Evolutionary conservation across 2,888 invertebrate genomes (phyloP).

Genomic region (Taphrorychus bicolor): DNA sequence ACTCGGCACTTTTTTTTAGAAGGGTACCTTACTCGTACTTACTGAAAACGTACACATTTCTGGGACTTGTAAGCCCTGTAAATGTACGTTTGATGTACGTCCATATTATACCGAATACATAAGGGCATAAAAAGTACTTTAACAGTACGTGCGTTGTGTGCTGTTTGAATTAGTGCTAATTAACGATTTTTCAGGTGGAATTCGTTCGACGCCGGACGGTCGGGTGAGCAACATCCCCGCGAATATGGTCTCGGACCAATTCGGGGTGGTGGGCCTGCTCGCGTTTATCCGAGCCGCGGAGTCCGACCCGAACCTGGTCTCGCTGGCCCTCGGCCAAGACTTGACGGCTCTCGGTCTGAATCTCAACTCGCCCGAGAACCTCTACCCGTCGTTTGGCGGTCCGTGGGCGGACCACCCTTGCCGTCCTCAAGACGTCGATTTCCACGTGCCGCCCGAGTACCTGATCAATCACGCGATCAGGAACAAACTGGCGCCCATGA

Average conservation of each 20-base stretch:
- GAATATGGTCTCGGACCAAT: slow-evolving; percentile 99
- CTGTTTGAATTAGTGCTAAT: too few species aligned
- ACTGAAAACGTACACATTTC: too few species aligned
- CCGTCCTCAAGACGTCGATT: slow-evolving; percentile 98
- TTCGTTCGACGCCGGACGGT: slow-evolving; percentile 96
- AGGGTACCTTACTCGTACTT: too few species aligned
- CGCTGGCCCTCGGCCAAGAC: slow-evolving; percentile 96
- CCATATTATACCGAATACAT: too few species aligned
- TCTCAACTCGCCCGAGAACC: slow-evolving; percentile 96
- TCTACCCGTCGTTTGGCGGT: slow-evolving; percentile 98
- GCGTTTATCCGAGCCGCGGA: slow-evolving; percentile 98
- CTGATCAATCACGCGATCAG: slow-evolving; percentile 95
- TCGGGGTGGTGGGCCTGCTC: slow-evolving; percentile 97
- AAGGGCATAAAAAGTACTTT: too few species aligned
- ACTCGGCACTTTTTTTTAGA: too few species aligned
- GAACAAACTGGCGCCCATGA: slow-evolving; percentile 94
- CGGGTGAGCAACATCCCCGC: slow-evolving; percentile 98
- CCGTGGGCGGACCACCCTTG: slow-evolving; percentile 99
- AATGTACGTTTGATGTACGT: too few species aligned
- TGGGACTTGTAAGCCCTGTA: too few species aligned
- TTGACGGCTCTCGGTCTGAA: slow-evolving; percentile 97
- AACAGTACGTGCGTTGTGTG: too few species aligned
- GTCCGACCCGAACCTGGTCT: slow-evolving; percentile 95
- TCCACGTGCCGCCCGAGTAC: slow-evolving; percentile 98
- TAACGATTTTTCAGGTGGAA: too few species aligned